Evolutionary conservation across 2,888 invertebrate genomes (phyloP).

Genomic region (Pediacus dermestoides): DNA sequence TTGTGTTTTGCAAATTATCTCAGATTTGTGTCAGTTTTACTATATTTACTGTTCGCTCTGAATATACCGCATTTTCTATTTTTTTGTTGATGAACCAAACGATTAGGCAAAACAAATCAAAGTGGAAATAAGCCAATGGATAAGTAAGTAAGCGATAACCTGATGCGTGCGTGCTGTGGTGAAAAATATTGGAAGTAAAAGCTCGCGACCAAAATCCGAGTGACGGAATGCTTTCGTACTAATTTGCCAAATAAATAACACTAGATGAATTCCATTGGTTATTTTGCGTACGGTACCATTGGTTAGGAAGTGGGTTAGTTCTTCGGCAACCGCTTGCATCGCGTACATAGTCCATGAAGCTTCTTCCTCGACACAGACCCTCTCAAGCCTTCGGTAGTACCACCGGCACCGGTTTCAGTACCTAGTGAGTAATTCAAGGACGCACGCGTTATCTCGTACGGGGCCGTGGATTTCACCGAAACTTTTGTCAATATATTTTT

Average conservation of each 20-base stretch:
- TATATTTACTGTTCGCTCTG: no score
- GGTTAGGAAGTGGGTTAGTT: constrained; percentile 49
- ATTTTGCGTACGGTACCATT: constrained; percentile 44
- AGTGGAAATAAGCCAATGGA: no score
- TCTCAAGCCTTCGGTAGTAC: constrained; percentile 43
- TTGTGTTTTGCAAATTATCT: no score
- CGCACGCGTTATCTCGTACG: constrained; percentile 32
- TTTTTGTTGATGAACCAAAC: no score
- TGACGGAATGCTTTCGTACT: constrained; percentile 1
- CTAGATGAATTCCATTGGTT: constrained; percentile 16
- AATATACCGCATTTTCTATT: no score
- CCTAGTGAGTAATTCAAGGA: constrained; percentile 28
- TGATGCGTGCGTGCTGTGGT: no score
- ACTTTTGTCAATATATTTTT: no score
- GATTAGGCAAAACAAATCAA: no score
- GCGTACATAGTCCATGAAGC: constrained; percentile 44
- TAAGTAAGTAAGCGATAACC: no score
- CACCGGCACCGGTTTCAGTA: constrained; percentile 29
- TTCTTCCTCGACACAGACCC: constrained; percentile 45
- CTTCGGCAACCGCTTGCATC: constrained; percentile 39
- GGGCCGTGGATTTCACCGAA: constrained; percentile 12
- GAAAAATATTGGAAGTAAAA: not conserved
- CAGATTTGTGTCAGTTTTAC: no score
- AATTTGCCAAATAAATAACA: not conserved
- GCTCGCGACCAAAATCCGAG: no score